Percentiles rank a stretch among this genome's conserved stretches.
Conservation (phyloP, 2,113 vertebrate genomes). For the Odobenus rosmarus region DNA sequence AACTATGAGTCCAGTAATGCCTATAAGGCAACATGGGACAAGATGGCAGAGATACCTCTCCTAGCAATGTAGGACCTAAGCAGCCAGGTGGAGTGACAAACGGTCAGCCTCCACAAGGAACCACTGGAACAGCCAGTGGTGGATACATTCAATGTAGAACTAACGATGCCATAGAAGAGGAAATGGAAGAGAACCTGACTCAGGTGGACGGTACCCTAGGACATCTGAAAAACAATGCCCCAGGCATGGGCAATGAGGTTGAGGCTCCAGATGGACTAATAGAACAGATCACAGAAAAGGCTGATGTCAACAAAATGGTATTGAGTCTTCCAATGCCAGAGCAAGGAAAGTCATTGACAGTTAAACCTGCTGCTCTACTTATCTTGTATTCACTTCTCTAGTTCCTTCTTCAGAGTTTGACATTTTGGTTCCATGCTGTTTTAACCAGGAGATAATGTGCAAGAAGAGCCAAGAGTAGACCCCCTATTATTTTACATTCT, state of each 20-base stretch:
- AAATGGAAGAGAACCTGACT: constrained; percentile 97
- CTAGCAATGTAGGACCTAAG: constrained; percentile 88
- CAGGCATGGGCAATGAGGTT: constrained; percentile 96
- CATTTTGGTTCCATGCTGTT: constrained; percentile 50
- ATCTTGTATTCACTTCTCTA: constrained; percentile 66
- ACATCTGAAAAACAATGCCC: constrained; percentile 94
- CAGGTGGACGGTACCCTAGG: constrained; percentile 94
- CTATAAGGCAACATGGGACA: constrained; percentile 93
- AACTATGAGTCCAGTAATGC: constrained; percentile 91
- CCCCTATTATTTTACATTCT: constrained; percentile 35
- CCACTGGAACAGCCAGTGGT: constrained; percentile 78
- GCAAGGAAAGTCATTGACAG: constrained; percentile 95
- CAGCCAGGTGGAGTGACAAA: constrained; percentile 87
- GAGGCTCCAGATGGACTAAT: constrained; percentile 95
- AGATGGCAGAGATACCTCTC: constrained; percentile 82
- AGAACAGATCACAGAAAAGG: constrained; percentile 92
- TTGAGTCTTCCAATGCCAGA: constrained; percentile 93
- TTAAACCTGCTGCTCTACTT: constrained; percentile 75
- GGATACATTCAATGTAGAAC: constrained; percentile 93
- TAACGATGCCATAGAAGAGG: constrained; percentile 95
- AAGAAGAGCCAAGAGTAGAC: constrained; percentile 69
- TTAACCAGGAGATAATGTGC: constrained; percentile 68
- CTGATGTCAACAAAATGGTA: constrained; percentile 95
- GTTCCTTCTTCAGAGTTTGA: constrained; percentile 65
- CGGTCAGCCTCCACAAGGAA: constrained; percentile 85